Conservation (phyloP, 2,888 invertebrate species). For the Schrankia costaestrigalis region DNA sequence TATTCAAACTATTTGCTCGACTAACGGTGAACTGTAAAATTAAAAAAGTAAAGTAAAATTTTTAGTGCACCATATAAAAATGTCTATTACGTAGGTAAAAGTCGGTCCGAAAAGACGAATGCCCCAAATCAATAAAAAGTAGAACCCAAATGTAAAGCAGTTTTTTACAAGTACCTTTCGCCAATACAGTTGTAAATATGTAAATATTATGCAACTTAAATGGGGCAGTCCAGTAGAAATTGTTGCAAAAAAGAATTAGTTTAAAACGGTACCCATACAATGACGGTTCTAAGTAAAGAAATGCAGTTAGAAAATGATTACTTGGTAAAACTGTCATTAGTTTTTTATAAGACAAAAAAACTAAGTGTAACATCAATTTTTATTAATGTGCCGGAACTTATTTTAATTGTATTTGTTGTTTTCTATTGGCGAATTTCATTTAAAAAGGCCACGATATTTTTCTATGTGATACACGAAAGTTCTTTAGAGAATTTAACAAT, state of each 20-base stretch:
- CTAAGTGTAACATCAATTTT: conserved; percentile 22
- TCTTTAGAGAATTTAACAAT: too few species aligned
- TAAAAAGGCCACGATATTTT: too few species aligned
- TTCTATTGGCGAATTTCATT: too few species aligned
- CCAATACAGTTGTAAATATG: conserved; percentile 29
- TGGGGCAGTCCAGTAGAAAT: conserved; percentile 42
- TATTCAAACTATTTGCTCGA: conserved; percentile 26
- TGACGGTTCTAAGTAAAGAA: conserved; percentile 38
- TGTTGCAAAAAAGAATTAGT: conserved; percentile 42
- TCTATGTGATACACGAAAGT: too few species aligned
- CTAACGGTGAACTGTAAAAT: too few species aligned
- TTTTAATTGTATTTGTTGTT: too few species aligned
- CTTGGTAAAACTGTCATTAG: conserved; percentile 29
- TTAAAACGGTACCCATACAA: conserved; percentile 41
- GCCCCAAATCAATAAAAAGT: conserved; percentile 73
- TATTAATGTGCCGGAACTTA: background rate
- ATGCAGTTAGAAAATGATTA: conserved; percentile 38
- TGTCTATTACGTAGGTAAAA: conserved; percentile 64
- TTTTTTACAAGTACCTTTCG: conserved; percentile 41
- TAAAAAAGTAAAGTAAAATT: too few species aligned
- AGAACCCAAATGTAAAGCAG: conserved; percentile 60
- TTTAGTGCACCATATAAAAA: conserved; percentile 52
- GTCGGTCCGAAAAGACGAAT: conserved; percentile 41
- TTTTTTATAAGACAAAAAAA: conserved; percentile 16
- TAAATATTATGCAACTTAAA: conserved; percentile 48